Conservation (phyloP, 2,797 vertebrate species). For the Centroberyx gerrardi region DNA sequence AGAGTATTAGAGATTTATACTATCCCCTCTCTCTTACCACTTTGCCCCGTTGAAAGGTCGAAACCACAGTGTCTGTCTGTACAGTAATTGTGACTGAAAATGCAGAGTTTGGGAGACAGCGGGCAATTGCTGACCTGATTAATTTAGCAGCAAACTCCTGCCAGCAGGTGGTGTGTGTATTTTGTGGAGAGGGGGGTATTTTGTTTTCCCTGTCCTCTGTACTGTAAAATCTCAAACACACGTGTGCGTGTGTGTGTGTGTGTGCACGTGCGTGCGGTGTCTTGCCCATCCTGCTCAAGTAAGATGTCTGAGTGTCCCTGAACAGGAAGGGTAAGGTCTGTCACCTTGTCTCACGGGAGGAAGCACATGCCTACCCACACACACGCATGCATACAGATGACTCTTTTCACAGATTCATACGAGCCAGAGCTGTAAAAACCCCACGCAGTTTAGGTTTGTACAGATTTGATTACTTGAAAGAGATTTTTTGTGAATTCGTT, state of each 20-base stretch:
- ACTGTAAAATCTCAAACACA: constrained; percentile 83
- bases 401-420: constrained; percentile 80
- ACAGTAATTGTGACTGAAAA: constrained; percentile 78
- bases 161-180: constrained; percentile 74
- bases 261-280: constrained; percentile 37
- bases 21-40: constrained; percentile 75
- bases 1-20: constrained; percentile 81
- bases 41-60: constrained; percentile 73
- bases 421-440: constrained; percentile 84
- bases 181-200: constrained; percentile 63
- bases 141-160: constrained; percentile 64
- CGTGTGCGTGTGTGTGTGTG: constrained; percentile 58
- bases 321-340: constrained; percentile 27
- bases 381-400: constrained; percentile 47
- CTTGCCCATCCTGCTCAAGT: constrained; percentile 51
- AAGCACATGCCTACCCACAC: constrained; percentile 42
- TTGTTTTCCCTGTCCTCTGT: constrained; percentile 80
- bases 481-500: constrained; percentile 88
- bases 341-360: constrained; percentile 43
- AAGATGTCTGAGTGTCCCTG: constrained; percentile 35
- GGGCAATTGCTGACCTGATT: constrained; percentile 56
- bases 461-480: constrained; percentile 89
- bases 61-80: constrained; percentile 77
- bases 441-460: constrained; percentile 87
- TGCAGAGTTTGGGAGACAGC: constrained; percentile 60